Evolutionary conservation across 2,888 invertebrate genomes (phyloP).

Genomic region (Phasia obesa): DNA sequence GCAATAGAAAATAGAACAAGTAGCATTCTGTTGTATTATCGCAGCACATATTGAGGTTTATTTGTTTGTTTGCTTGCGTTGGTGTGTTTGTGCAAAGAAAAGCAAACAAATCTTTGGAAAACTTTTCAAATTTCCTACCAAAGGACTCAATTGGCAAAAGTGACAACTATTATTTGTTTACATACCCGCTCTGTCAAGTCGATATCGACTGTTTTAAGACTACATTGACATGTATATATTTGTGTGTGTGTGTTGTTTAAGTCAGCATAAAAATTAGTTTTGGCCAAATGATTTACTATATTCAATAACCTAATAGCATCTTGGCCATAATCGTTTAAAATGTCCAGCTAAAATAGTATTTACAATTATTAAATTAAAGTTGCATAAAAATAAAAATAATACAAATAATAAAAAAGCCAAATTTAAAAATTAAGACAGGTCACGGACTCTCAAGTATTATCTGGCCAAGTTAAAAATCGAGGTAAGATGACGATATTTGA

Average conservation of each 20-base stretch:
- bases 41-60: slow-evolving; percentile 44
- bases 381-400: no score
- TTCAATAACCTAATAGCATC: no score
- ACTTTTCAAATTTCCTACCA: slow-evolving; percentile 67
- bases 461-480: no score
- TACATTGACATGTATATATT: background rate
- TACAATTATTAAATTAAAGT: no score
- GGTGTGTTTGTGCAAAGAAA: slow-evolving; percentile 28
- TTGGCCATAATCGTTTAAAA: no score
- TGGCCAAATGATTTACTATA: background rate
- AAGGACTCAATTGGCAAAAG: slow-evolving; percentile 66
- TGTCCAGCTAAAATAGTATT: no score
- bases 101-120: slow-evolving; percentile 66
- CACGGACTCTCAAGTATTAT: no score
- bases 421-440: no score
- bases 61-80: slow-evolving; percentile 1
- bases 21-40: background rate
- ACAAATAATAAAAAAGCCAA: no score
- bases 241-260: background rate
- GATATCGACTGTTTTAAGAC: background rate
- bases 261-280: background rate
- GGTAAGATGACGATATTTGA: no score
- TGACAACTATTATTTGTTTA: slow-evolving; percentile 69
- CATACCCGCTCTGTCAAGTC: slow-evolving; percentile 31
- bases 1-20: slow-evolving; percentile 33